A percentile compares a stretch with the other conserved stretches of the same genome.
Conservation (phyloP, 2,113 vertebrate species). For the Periophthalmodon schlosseri region DNA sequence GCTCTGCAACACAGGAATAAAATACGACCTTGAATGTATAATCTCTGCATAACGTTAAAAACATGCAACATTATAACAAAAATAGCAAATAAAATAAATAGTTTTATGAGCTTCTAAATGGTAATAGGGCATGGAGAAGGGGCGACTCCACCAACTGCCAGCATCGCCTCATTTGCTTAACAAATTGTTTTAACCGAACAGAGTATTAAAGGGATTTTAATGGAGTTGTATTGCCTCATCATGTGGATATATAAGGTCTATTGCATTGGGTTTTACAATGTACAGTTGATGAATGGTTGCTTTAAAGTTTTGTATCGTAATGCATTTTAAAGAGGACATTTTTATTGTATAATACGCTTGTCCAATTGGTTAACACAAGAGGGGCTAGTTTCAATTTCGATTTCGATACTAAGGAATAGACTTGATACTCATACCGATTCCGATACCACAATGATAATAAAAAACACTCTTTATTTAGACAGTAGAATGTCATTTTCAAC, state of each 20-base stretch:
- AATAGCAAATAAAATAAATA: not conserved
- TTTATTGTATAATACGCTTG: not conserved
- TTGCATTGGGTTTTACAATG: not conserved
- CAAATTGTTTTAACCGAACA: conserved; percentile 9
- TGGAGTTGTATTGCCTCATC: not conserved
- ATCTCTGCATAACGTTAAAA: not conserved
- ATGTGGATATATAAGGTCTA: not conserved
- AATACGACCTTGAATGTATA: not conserved
- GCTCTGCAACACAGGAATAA: not conserved
- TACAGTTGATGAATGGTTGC: not conserved
- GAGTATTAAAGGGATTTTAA: not conserved
- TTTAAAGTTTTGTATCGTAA: not conserved
- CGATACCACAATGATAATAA: too few relatives aligned
- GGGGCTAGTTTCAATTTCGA: too few relatives aligned
- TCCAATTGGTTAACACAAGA: too few relatives aligned
- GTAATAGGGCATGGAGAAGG: not conserved
- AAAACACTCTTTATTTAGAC: too few relatives aligned
- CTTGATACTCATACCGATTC: too few relatives aligned
- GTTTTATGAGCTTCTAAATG: not conserved
- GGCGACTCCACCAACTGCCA: conserved; percentile 5
- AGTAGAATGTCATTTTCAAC: too few relatives aligned
- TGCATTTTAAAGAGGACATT: not conserved
- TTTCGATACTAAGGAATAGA: too few relatives aligned
- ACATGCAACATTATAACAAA: too few relatives aligned
- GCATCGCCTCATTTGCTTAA: conserved; percentile 11